Conservation (phyloP, 2,113 vertebrate species). For the Oreochromis tanganicae region DNA sequence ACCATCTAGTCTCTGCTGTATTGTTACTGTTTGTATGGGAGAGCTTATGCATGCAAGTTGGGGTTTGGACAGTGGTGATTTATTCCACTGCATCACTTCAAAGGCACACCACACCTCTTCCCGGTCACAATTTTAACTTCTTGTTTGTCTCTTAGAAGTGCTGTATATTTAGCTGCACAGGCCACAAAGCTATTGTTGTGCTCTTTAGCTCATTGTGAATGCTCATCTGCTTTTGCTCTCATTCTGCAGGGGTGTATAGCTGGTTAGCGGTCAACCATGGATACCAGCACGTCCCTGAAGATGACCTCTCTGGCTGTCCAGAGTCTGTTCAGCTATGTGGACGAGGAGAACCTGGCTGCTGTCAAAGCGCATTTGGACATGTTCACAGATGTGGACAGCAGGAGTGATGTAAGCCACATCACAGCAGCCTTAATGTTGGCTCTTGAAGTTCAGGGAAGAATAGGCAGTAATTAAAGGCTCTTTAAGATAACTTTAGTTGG, state of each 20-base stretch:
- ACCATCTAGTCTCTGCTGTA: neutral
- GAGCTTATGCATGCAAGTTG: neutral
- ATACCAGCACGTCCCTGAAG: conserved; percentile 69
- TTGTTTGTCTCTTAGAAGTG: neutral
- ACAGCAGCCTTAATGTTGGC: neutral
- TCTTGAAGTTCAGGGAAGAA: neutral
- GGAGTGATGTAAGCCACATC: conserved; percentile 82
- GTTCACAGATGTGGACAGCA: conserved; percentile 91
- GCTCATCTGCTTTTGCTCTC: neutral
- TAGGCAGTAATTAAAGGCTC: neutral
- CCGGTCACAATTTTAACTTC: neutral
- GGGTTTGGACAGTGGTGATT: neutral
- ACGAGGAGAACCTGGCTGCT: conserved; percentile 91
- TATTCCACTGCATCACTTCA: conserved; percentile 17
- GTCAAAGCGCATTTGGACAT: conserved; percentile 90
- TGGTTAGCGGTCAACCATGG: conserved; percentile 57
- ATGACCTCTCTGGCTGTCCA: conserved; percentile 88
- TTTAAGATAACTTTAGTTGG: neutral
- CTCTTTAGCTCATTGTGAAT: neutral
- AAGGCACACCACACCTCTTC: conserved; percentile 3
- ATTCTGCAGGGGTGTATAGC: conserved; percentile 15
- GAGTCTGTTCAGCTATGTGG: conserved; percentile 87
- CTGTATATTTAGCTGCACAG: neutral
- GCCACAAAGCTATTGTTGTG: neutral
- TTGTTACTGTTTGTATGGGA: neutral